A percentile compares a stretch with the other conserved stretches of the same genome.
phyloP scores from a whole-genome alignment of 2,113 vertebrate genomes.

The Anolis sagrei region DNA sequence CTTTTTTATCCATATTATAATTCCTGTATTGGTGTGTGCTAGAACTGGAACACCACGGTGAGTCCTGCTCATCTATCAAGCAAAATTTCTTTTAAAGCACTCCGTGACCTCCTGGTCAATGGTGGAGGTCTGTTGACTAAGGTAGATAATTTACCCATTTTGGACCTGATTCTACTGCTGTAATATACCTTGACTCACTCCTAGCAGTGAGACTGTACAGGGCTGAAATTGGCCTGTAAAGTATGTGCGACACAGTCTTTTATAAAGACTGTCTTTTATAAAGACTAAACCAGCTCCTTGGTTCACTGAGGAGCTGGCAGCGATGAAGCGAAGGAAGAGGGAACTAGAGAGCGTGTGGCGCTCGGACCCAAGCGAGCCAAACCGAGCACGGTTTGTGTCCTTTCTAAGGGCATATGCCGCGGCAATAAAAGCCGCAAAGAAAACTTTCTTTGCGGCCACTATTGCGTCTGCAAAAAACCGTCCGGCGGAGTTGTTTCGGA shows the following conservation, averaged over 20 bases:
- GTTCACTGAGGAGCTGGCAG: too few relatives aligned
- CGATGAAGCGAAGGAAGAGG: too few relatives aligned
- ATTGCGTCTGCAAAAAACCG: too few relatives aligned
- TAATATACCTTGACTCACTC: background rate
- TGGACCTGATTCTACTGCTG: background rate
- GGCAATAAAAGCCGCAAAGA: too few relatives aligned
- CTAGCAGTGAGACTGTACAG: background rate
- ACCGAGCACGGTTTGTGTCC: too few relatives aligned
- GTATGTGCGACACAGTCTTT: background rate
- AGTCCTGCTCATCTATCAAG: background rate
- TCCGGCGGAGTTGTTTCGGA: too few relatives aligned
- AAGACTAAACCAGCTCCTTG: too few relatives aligned
- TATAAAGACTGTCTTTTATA: too few relatives aligned
- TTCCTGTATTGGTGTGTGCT: constrained; percentile 39
- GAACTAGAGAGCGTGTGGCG: too few relatives aligned
- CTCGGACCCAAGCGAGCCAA: too few relatives aligned
- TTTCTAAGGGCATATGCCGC: too few relatives aligned
- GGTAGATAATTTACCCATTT: background rate
- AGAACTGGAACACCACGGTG: constrained; percentile 2
- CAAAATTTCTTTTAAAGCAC: background rate
- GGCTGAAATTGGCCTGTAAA: background rate
- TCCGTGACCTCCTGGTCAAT: background rate
- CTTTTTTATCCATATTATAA: constrained; percentile 54
- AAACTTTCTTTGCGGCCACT: too few relatives aligned
- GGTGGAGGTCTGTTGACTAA: background rate